phyloP scores from a whole-genome alignment of 2,113 vertebrate genomes.

The Otolemur garnettii region DNA sequence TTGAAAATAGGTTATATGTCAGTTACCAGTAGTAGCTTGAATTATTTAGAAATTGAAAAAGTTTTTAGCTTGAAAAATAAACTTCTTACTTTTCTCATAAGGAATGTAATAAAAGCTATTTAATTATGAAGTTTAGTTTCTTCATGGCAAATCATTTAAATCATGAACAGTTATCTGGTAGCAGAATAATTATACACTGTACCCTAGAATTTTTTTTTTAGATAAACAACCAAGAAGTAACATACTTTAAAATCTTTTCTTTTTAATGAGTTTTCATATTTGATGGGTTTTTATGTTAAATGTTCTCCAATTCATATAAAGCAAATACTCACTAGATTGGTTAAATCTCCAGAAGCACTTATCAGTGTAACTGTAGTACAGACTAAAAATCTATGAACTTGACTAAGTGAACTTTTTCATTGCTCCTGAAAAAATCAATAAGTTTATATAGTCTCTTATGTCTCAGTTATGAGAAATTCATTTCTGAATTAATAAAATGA shows the following conservation, averaged over 20 bases:
- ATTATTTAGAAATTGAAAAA: not conserved
- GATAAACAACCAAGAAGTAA: conserved; percentile 42
- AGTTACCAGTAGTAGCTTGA: not conserved
- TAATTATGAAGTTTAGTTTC: conserved; percentile 32
- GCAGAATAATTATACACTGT: not conserved
- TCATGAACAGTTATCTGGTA: conserved; percentile 9
- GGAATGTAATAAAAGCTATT: not conserved
- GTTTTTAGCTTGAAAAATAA: conserved; percentile 15
- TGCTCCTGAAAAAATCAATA: not conserved
- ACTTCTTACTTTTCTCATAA: not conserved
- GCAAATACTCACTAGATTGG: not conserved
- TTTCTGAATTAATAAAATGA: conserved; percentile 24
- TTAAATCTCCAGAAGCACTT: not conserved
- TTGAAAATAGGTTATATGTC: conserved; percentile 31
- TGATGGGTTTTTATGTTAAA: conserved; percentile 71
- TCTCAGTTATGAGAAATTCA: not conserved
- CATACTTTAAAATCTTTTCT: conserved; percentile 50
- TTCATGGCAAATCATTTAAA: conserved; percentile 34
- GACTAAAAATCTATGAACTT: not conserved
- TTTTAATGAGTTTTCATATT: conserved; percentile 57
- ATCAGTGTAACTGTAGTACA: not conserved
- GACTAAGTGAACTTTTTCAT: not conserved
- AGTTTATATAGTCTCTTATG: not conserved
- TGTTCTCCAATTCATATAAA: conserved; percentile 36
- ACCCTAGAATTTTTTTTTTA: conserved; percentile 11